Conservation (phyloP, 1,140 invertebrate genomes). For the Drosophila albomicans region DNA sequence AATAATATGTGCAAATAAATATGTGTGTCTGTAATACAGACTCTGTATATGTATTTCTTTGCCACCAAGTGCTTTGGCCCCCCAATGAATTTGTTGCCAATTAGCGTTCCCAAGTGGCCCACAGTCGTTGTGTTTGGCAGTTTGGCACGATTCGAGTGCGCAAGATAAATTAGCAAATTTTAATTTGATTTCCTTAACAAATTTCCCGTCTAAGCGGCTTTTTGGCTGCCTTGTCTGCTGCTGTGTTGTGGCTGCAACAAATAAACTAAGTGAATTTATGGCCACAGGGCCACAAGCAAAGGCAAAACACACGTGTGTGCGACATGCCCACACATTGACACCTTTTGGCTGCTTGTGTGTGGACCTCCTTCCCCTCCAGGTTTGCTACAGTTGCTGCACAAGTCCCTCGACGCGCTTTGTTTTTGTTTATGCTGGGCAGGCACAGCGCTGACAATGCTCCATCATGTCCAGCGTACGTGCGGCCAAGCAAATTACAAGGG, state of each 20-base stretch:
- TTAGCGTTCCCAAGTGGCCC: slow-evolving; percentile 33
- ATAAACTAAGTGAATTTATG: slow-evolving; percentile 76
- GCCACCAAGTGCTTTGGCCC: background rate
- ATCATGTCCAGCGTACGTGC: slow-evolving; percentile 72
- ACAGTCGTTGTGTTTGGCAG: slow-evolving; percentile 7
- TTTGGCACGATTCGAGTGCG: slow-evolving; percentile 40
- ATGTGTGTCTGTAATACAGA: background rate
- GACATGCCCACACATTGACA: slow-evolving; percentile 81
- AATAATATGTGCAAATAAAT: slow-evolving; percentile 9
- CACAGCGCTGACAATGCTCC: slow-evolving; percentile 70
- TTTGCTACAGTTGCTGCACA: slow-evolving; percentile 51
- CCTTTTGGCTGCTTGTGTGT: slow-evolving; percentile 38
- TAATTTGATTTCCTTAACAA: slow-evolving; percentile 78
- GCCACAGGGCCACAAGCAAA: slow-evolving; percentile 50
- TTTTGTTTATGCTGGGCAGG: slow-evolving; percentile 79
- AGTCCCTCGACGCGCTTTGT: slow-evolving; percentile 70
- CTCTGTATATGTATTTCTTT: background rate
- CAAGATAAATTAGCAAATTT: slow-evolving; percentile 73
- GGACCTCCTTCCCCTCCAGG: background rate
- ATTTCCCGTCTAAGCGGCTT: slow-evolving; percentile 63
- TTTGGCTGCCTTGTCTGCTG: slow-evolving; percentile 1
- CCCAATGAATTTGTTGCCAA: slow-evolving; percentile 38
- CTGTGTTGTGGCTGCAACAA: slow-evolving; percentile 32
- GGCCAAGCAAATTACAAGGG: slow-evolving; percentile 80
- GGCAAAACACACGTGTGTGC: slow-evolving; percentile 49